These are phyloP conservation scores for Aleiodes leptofemur DNA, from an alignment of 2,888 invertebrate genomes.

Conservation along the genomic window DNA sequence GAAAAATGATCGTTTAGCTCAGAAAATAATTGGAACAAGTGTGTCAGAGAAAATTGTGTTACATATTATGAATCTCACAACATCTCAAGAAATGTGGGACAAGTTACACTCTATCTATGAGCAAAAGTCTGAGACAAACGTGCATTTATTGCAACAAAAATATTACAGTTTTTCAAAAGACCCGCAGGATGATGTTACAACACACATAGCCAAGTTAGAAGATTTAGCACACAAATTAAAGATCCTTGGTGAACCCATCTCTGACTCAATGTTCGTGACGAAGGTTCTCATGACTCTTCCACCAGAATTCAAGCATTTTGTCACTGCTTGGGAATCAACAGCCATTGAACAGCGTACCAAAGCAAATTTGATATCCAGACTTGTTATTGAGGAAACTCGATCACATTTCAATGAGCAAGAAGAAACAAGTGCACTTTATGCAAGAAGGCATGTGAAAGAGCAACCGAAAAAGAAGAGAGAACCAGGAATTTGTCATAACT, in stretches of 20 bases:
- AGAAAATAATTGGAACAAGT: constrained; percentile 58
- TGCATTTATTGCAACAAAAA: constrained; percentile 51
- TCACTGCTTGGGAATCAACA: constrained; percentile 53
- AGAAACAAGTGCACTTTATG: not conserved
- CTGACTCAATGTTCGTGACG: constrained; percentile 42
- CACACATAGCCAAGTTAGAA: constrained; percentile 56
- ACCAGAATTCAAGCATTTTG: constrained; percentile 54
- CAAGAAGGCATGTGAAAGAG: not conserved
- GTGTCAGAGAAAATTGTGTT: constrained; percentile 53
- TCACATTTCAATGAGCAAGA: not conserved
- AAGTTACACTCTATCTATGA: constrained; percentile 61
- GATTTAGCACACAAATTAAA: constrained; percentile 47
- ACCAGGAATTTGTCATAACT: not conserved
- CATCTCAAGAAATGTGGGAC: constrained; percentile 62
- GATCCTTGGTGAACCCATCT: constrained; percentile 41
- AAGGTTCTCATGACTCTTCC: constrained; percentile 45
- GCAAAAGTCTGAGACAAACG: constrained; percentile 59
- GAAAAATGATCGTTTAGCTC: too few relatives aligned
- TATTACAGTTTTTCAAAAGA: constrained; percentile 49
- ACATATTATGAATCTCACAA: constrained; percentile 60
- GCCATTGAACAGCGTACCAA: constrained; percentile 28
- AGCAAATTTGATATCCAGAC: constrained; percentile 36
- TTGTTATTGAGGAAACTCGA: constrained; percentile 42
- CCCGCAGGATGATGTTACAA: constrained; percentile 50
- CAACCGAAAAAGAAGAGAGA: not conserved